Percentiles rank a stretch among this genome's conserved stretches.
phyloP scores from a whole-genome alignment of 2,888 invertebrate genomes.

The Hecatera dysodea region DNA sequence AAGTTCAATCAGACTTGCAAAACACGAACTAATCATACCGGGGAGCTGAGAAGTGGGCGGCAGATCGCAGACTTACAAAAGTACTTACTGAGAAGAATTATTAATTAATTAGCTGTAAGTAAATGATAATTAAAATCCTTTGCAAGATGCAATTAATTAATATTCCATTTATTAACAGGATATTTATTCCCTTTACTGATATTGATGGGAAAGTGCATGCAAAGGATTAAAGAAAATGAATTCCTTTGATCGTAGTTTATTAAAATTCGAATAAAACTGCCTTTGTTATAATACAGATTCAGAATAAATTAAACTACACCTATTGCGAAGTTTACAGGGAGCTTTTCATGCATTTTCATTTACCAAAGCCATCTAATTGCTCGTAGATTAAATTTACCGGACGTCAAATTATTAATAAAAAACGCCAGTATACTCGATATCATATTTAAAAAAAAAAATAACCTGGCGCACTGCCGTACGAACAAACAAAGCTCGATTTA shows the following conservation, averaged over 20 bases:
- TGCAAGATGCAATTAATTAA: not conserved
- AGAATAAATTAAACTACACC: not conserved
- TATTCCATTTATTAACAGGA: not conserved
- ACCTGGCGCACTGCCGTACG: not conserved
- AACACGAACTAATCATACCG: slow-evolving; percentile 1
- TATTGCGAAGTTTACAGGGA: not conserved
- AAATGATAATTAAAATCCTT: not conserved
- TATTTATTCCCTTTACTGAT: not conserved
- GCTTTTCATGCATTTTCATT: not conserved
- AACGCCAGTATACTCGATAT: not conserved
- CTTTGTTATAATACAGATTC: not conserved
- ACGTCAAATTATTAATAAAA: not conserved
- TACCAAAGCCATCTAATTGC: not conserved
- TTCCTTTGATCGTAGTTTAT: not conserved
- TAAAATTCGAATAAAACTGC: not conserved
- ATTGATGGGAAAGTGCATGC: not conserved
- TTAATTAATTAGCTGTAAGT: slow-evolving; percentile 8
- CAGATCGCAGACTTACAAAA: not conserved
- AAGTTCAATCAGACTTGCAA: slow-evolving; percentile 4
- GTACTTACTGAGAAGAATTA: not conserved
- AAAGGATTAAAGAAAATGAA: not conserved
- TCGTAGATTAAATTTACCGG: not conserved
- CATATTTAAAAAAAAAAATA: not conserved
- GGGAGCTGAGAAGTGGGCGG: not conserved
- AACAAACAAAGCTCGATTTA: slow-evolving; percentile 5